phyloP scores from a whole-genome alignment of 2,113 vertebrate genomes.

The Oxyruncus cristatus region DNA sequence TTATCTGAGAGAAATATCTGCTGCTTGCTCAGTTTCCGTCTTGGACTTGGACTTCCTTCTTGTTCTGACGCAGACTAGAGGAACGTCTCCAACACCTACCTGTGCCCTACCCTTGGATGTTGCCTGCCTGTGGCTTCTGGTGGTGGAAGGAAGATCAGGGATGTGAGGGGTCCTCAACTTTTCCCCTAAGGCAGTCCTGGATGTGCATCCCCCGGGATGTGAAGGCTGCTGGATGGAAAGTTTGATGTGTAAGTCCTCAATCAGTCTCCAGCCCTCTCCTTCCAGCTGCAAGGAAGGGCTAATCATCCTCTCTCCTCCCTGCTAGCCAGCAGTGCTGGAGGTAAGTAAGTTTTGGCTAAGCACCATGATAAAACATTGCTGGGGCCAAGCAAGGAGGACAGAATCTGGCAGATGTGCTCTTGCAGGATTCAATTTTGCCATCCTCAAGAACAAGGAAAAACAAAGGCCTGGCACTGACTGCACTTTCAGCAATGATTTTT shows the following conservation, averaged over 20 bases:
- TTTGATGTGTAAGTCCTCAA: neutral
- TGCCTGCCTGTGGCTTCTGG: neutral
- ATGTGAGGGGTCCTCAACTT: neutral
- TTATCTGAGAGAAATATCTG: neutral
- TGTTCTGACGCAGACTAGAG: neutral
- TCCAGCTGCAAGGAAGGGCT: neutral
- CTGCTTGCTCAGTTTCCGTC: neutral
- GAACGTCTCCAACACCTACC: neutral
- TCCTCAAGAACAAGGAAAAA: neutral
- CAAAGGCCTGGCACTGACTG: neutral
- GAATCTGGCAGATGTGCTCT: neutral
- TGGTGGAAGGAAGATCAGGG: neutral
- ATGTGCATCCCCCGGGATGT: accelerated
- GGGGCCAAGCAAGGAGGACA: neutral
- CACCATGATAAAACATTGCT: neutral
- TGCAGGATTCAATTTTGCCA: neutral
- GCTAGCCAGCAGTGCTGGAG: neutral
- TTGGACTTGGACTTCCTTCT: accelerated
- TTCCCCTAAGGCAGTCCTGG: neutral
- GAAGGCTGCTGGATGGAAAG: neutral
- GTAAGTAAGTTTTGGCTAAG: neutral
- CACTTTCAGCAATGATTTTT: neutral
- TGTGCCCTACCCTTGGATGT: neutral
- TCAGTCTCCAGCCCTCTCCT: neutral
- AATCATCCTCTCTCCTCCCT: neutral